Evolutionary conservation across 2,113 vertebrate species (phyloP).

Genomic region (Alethe castanea): DNA sequence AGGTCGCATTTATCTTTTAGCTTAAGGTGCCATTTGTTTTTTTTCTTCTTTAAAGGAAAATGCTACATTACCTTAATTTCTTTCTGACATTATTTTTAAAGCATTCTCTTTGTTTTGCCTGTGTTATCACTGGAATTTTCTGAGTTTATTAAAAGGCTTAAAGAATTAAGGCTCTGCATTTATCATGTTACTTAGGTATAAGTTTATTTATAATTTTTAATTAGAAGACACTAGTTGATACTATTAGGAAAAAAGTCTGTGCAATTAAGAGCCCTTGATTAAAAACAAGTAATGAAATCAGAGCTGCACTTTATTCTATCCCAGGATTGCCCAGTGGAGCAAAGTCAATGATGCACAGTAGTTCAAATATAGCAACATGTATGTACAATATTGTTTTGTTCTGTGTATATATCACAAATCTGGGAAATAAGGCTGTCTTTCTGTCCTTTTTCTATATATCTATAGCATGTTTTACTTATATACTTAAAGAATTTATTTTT

Average conservation of each 20-base stretch:
- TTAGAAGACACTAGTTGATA: constrained; percentile 9
- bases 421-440: not conserved
- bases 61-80: constrained; percentile 65
- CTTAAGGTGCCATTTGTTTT: not conserved
- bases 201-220: constrained; percentile 18
- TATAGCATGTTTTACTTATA: not conserved
- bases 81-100: constrained; percentile 60
- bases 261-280: constrained; percentile 40
- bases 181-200: not conserved
- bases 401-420: not conserved
- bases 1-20: constrained; percentile 55
- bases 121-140: constrained; percentile 39
- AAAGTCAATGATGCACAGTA: constrained; percentile 15
- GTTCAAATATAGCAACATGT: not conserved
- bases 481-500: not conserved
- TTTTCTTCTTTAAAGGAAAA: constrained; percentile 13
- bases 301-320: not conserved
- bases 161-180: not conserved
- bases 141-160: constrained; percentile 60
- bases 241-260: constrained; percentile 6
- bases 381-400: not conserved
- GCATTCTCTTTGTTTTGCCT: constrained; percentile 38
- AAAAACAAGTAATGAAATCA: constrained; percentile 46
- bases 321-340: not conserved
- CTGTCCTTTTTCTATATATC: not conserved